Percentiles rank a stretch among this genome's conserved stretches.
These are phyloP conservation scores for Agrilus mali DNA, from an alignment of 2,888 invertebrate genomes.

Conservation along the genomic window DNA sequence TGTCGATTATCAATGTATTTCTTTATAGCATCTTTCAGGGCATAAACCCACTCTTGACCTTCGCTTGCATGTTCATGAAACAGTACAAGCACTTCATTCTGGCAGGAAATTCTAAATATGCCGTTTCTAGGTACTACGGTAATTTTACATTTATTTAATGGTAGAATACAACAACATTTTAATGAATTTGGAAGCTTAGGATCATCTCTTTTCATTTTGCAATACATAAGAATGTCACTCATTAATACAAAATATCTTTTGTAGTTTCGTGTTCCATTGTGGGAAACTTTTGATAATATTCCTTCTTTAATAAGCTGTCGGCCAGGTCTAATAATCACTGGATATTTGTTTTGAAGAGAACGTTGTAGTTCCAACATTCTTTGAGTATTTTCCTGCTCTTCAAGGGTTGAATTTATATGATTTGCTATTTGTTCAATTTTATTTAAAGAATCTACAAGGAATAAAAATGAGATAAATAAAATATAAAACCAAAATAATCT, in stretches of 20 bases:
- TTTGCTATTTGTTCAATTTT: slow-evolving; percentile 54
- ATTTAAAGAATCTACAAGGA: slow-evolving; percentile 46
- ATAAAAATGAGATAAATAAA: slow-evolving; percentile 3
- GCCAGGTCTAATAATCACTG: slow-evolving; percentile 54
- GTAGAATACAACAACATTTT: slow-evolving; percentile 53
- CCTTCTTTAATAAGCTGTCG: slow-evolving; percentile 59
- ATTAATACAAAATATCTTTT: slow-evolving; percentile 57
- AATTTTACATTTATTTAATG: slow-evolving; percentile 55
- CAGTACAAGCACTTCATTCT: slow-evolving; percentile 43
- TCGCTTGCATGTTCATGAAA: slow-evolving; percentile 41
- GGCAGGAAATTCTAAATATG: slow-evolving; percentile 47
- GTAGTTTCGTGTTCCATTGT: slow-evolving; percentile 33
- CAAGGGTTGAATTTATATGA: slow-evolving; percentile 60
- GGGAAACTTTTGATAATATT: slow-evolving; percentile 43
- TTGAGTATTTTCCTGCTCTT: slow-evolving; percentile 60
- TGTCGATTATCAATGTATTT: slow-evolving; percentile 44
- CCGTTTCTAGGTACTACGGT: slow-evolving; percentile 44
- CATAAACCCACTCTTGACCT: slow-evolving; percentile 44
- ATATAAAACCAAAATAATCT: no score
- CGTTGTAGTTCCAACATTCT: slow-evolving; percentile 54
- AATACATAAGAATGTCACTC: slow-evolving; percentile 62
- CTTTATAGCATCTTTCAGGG: slow-evolving; percentile 42
- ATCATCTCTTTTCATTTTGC: slow-evolving; percentile 46
- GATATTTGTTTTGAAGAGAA: slow-evolving; percentile 45
- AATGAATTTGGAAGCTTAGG: slow-evolving; percentile 45